A percentile compares a stretch with the other conserved stretches of the same genome.
Evolutionary conservation across 2,888 invertebrate species (phyloP).

Genomic region (Auanema freiburgensis): DNA sequence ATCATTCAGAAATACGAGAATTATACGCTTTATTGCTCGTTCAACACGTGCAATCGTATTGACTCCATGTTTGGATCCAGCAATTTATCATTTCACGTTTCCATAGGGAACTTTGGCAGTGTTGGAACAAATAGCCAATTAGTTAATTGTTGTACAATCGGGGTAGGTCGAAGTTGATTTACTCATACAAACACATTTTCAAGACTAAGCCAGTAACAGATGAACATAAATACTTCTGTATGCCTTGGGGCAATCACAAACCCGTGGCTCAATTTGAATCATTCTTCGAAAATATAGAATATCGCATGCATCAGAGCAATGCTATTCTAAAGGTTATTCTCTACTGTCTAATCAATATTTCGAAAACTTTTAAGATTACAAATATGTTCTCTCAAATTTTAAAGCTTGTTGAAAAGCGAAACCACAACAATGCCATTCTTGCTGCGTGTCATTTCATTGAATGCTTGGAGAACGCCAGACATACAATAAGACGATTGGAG

Average conservation of each 20-base stretch:
- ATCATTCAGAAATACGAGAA: slow-evolving; percentile 26
- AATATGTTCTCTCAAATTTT: background rate
- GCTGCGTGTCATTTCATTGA: slow-evolving; percentile 30
- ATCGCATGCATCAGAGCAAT: slow-evolving; percentile 47
- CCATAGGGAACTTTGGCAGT: slow-evolving; percentile 36
- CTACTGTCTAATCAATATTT: too few species aligned
- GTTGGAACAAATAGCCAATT: slow-evolving; percentile 4
- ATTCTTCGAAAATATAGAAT: slow-evolving; percentile 46
- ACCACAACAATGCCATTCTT: slow-evolving; percentile 17
- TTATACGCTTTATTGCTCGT: slow-evolving; percentile 44
- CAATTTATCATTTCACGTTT: slow-evolving; percentile 38
- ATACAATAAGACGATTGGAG: slow-evolving; percentile 22
- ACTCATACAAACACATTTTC: slow-evolving; percentile 12
- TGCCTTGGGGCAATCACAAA: slow-evolving; percentile 62
- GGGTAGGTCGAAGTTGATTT: slow-evolving; percentile 16
- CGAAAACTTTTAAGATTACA: slow-evolving; percentile 5
- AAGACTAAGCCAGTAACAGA: slow-evolving; percentile 56
- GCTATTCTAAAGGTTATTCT: slow-evolving; percentile 32
- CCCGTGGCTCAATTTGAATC: slow-evolving; percentile 49
- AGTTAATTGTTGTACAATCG: slow-evolving; percentile 37
- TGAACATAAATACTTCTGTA: slow-evolving; percentile 46
- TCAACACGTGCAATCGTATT: slow-evolving; percentile 52
- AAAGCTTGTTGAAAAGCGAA: slow-evolving; percentile 18
- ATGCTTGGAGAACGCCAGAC: slow-evolving; percentile 25
- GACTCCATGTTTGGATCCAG: slow-evolving; percentile 48